These are phyloP conservation scores for Drosophila macrospina DNA, from an alignment of 2,888 invertebrate species.

Conservation along the genomic window DNA sequence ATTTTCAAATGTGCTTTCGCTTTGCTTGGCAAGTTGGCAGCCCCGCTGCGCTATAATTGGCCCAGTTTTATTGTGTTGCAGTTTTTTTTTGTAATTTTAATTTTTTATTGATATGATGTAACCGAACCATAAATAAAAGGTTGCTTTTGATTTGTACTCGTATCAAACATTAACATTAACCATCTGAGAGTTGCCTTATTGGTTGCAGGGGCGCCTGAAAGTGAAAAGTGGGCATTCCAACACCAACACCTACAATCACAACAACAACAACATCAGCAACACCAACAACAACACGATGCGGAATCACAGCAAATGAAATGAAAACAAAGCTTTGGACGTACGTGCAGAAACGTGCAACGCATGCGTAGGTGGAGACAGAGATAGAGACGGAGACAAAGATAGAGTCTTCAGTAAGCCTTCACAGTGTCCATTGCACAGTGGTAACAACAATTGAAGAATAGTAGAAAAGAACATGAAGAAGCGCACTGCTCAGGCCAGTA, in stretches of 20 bases:
- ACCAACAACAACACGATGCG: conserved; percentile 22
- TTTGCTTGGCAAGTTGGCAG: conserved; percentile 33
- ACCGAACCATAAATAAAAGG: conserved; percentile 46
- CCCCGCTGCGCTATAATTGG: conserved; percentile 25
- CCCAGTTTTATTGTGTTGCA: conserved; percentile 38
- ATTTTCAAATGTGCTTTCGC: conserved; percentile 53
- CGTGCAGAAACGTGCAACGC: conserved; percentile 68
- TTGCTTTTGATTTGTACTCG: conserved; percentile 25
- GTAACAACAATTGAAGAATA: neutral
- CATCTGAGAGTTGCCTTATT: conserved; percentile 13
- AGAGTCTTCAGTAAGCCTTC: neutral
- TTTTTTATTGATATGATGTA: conserved; percentile 39
- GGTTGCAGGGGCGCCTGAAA: conserved; percentile 44
- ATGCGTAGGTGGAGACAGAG: conserved; percentile 38
- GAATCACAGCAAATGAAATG: conserved; percentile 36
- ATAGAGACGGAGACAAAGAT: neutral
- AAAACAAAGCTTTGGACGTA: conserved; percentile 62
- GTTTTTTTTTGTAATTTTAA: neutral
- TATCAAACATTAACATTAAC: conserved; percentile 35
- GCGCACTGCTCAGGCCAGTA: too few species aligned
- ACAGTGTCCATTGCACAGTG: conserved; percentile 9
- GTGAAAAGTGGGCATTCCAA: conserved; percentile 68
- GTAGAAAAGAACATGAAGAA: neutral
- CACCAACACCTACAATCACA: conserved; percentile 15
- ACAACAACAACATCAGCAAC: conserved; percentile 14